phyloP scores from a whole-genome alignment of 2,113 vertebrate genomes.

The Alexandromys fortis region DNA sequence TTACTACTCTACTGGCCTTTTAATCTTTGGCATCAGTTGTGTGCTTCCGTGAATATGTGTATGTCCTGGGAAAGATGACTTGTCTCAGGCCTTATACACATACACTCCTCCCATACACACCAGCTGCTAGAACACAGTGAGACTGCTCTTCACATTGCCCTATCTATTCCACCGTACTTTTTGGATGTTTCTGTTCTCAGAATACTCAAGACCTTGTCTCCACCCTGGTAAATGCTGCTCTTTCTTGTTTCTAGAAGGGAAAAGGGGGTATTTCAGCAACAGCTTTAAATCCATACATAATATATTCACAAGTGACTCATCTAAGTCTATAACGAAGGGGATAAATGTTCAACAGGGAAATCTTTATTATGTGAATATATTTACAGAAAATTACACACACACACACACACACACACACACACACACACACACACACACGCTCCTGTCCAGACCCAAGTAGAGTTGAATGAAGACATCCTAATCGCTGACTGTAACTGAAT shows the following conservation, averaged over 20 bases:
- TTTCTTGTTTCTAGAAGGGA: constrained; percentile 12
- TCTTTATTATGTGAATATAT: constrained; percentile 66
- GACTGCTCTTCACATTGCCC: not conserved
- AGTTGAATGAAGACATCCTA: not conserved
- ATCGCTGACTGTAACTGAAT: not conserved
- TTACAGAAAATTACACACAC: not conserved
- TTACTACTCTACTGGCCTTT: not conserved
- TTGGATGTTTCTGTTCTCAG: not conserved
- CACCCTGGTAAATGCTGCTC: not conserved
- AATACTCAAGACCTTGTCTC: not conserved
- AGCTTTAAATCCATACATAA: not conserved
- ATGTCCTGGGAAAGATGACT: not conserved
- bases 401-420: not conserved
- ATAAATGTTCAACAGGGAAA: not conserved
- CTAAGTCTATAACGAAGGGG: constrained; percentile 40
- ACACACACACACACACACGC: not conserved
- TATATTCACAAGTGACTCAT: not conserved
- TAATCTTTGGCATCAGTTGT: too few relatives aligned
- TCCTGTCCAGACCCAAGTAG: not conserved
- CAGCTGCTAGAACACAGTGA: not conserved
- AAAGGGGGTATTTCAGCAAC: not conserved
- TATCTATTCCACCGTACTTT: too few relatives aligned
- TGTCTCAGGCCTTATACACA: not conserved
- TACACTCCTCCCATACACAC: not conserved
- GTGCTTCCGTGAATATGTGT: not conserved